Conservation (phyloP, 2,888 invertebrate species). For the Maniola hyperantus region DNA sequence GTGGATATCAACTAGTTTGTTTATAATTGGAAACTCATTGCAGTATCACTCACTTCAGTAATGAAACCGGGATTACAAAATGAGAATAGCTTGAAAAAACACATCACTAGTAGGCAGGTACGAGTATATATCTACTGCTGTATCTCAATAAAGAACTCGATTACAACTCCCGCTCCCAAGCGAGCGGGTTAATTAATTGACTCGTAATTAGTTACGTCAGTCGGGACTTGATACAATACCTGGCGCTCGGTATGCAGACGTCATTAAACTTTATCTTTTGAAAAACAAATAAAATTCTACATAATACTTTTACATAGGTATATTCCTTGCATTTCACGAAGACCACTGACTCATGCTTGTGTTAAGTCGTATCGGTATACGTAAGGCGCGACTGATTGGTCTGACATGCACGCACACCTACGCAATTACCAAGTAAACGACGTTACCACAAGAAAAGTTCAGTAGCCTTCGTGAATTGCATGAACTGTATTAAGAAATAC, state of each 20-base stretch:
- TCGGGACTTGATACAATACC: slow-evolving; percentile 15
- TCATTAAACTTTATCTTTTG: slow-evolving; percentile 11
- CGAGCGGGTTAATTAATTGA: slow-evolving; percentile 23
- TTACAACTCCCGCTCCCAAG: slow-evolving; percentile 21
- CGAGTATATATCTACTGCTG: not conserved
- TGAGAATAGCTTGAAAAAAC: slow-evolving; percentile 14
- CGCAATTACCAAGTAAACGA: too few species aligned
- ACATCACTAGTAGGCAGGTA: not conserved
- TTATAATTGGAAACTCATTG: not conserved
- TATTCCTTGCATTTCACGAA: too few species aligned
- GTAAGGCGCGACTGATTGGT: too few species aligned
- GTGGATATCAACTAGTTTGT: not conserved
- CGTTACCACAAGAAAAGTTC: too few species aligned
- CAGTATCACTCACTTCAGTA: not conserved
- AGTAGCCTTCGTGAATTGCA: too few species aligned
- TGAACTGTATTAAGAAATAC: too few species aligned
- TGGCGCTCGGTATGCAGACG: slow-evolving; percentile 11
- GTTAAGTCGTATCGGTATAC: too few species aligned
- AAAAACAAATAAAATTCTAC: not conserved
- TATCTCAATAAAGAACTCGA: slow-evolving; percentile 24
- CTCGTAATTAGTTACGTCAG: slow-evolving; percentile 27
- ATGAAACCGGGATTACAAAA: not conserved
- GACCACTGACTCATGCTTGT: too few species aligned
- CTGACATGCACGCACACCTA: too few species aligned
- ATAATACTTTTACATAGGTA: too few species aligned